Evolutionary conservation across 2,888 invertebrate species (phyloP).

Genomic region (Diarsia dahlii): DNA sequence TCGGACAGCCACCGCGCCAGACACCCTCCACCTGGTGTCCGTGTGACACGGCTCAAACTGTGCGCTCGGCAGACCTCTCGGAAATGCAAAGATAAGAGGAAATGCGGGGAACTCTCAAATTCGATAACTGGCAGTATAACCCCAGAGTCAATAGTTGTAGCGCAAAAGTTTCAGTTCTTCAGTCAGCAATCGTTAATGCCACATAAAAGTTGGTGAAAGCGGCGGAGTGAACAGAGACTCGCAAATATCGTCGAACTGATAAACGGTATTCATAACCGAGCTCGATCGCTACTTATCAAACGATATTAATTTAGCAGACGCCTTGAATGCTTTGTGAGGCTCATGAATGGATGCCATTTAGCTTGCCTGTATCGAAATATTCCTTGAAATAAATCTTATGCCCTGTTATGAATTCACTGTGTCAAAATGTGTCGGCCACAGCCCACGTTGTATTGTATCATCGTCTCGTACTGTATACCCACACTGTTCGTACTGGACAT

Average conservation of each 20-base stretch:
- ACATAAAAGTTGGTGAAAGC: slow-evolving; percentile 17
- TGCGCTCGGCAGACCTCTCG: background rate
- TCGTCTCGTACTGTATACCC: background rate
- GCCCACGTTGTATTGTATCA: background rate
- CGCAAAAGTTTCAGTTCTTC: slow-evolving; percentile 2
- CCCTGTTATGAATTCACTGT: background rate
- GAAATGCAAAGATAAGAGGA: slow-evolving; percentile 17
- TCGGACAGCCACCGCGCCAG: background rate
- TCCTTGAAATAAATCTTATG: slow-evolving; percentile 15
- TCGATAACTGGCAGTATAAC: background rate
- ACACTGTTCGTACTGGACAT: background rate
- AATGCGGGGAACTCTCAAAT: slow-evolving; percentile 6
- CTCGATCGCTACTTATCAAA: slow-evolving; percentile 7
- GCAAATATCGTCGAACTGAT: slow-evolving; percentile 13
- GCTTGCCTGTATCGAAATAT: slow-evolving; percentile 7
- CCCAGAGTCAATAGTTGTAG: slow-evolving; percentile 27
- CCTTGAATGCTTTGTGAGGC: slow-evolving; percentile 12
- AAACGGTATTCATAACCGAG: slow-evolving; percentile 16
- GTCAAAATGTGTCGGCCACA: background rate
- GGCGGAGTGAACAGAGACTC: background rate
- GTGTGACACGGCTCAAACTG: background rate
- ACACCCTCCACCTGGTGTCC: background rate
- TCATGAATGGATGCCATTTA: background rate
- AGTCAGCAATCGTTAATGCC: slow-evolving; percentile 11
- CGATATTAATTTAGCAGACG: slow-evolving; percentile 29